Percentiles rank a stretch among this genome's conserved stretches.
These are phyloP conservation scores for Endotricha flammealis DNA, from an alignment of 2,888 invertebrate species.

Conservation along the genomic window DNA sequence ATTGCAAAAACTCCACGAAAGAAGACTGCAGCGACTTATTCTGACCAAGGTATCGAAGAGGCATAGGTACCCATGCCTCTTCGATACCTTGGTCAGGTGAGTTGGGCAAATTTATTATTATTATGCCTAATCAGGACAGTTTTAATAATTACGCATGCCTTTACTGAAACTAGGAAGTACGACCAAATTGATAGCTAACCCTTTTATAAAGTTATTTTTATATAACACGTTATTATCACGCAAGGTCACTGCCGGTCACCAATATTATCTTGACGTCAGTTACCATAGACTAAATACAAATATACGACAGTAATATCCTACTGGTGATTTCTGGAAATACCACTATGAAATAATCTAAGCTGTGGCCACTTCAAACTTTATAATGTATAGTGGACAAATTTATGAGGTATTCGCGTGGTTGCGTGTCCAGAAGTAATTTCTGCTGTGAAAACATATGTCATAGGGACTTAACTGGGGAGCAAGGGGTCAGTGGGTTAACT, in stretches of 20 bases:
- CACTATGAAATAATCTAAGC: background rate
- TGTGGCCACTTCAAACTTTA: slow-evolving; percentile 4
- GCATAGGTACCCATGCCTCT: no score
- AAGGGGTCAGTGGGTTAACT: slow-evolving; percentile 44
- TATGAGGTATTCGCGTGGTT: slow-evolving; percentile 26
- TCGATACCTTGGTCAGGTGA: no score
- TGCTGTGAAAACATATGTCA: slow-evolving; percentile 48
- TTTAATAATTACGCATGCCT: no score
- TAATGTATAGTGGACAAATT: slow-evolving; percentile 29
- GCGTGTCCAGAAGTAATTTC: slow-evolving; percentile 38
- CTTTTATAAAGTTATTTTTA: slow-evolving; percentile 16
- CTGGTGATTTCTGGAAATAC: background rate
- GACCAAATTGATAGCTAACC: slow-evolving; percentile 13
- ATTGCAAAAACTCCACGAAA: no score
- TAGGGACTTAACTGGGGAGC: slow-evolving; percentile 32
- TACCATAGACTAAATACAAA: slow-evolving; percentile 1
- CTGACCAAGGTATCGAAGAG: no score
- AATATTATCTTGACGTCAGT: slow-evolving; percentile 4
- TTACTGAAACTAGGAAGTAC: slow-evolving; percentile 11
- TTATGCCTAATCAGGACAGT: no score
- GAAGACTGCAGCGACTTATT: no score
- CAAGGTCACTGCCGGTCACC: slow-evolving; percentile 13
- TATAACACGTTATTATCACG: slow-evolving; percentile 16
- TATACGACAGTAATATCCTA: background rate
- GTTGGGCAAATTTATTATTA: no score